Base-by-base conservation (phyloP, 23 tunicate species). In the Halocynthia aurantium region DNA sequence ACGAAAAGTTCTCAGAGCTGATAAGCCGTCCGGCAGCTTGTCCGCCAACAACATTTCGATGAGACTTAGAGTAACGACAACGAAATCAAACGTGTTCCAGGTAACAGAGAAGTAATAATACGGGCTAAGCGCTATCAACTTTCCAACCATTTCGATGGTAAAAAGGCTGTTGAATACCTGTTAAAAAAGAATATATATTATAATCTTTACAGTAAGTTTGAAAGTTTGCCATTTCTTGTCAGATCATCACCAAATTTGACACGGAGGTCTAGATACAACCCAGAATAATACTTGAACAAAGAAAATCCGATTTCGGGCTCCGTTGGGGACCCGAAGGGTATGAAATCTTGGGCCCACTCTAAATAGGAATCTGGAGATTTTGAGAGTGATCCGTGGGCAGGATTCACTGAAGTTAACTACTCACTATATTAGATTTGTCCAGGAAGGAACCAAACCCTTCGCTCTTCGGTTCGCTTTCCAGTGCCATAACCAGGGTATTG, bases 11-110 rank as follows among this genome's bases (percentile, higher is more conserved):
- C 96, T 52, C 7, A 89, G 82, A 13, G 81, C 88, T 9, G 96
- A 80, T 6, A 89, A 51, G 20, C 96, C 96, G 63, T 80, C 62
- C 7, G 96, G 88, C 6, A 89, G 60, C 75, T 83, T 79, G 69
- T 84, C 88, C 5, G 85, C 67, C 13, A 89, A 44, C 15, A 78
- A 80, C 9, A 89, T 67, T 76, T 89, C 96, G 17, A 89, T 19
- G 49, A 89, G 72, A 80, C 96, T 89, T 11, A 89, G 85, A 6
- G 85, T 75, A 13, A 89, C 96, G 67, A 89, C 96, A 57, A 84
- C 85, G 70, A 84, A 89, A 62, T 89, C 96, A 76, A 89, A 89
- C 8, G 83, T 76, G 62, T 89, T 89, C 96, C 96, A 89, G 10
- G 82, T 70, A 40, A 62, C 85, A 15, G 44, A 70, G 50, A 89